Evolutionary conservation across 1,140 invertebrate genomes (phyloP), one percentile per base, ranked within the genome.

Genomic region (Hyphantria cunea): DNA sequence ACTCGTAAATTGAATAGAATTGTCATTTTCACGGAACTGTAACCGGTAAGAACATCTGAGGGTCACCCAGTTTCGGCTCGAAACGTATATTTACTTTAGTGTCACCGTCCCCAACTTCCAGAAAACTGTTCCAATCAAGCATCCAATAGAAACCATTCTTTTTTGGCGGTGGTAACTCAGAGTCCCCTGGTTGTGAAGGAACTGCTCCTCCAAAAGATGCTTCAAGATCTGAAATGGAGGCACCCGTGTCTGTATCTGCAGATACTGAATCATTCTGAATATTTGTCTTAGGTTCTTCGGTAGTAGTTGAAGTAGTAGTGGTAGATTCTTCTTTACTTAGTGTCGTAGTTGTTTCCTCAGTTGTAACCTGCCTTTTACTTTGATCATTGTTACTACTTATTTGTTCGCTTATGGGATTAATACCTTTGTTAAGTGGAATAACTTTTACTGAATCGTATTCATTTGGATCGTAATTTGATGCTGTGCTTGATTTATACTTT

Each of bases 121-220:
- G 87, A 72, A 97, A 97, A 10, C 94, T 93, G 74, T 97, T 96
- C 95, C 95, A 96, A 75, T 97, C 96, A 0, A 96, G 89, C 52
- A 96, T 92, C 84, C 96, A 96, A 76, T 96, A 97, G 45, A 97
- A 93, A 2, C 96, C 96, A 56, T 94, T 96, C 76, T 93, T 94
- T 61, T 92, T 92, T 52, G 92, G 93, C 0, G 93, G 92, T 10
- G 95, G 94, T 31, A 93, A 67, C 8, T 87, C 90, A 11, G 93
- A 93, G 73, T 93, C 93, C 0, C 92, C 92, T 17, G 92, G 92
- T 25, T 87, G 75, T 8, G 82, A 82, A 0, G 92, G 91, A 62
- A 91, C 91, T 8, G 84, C 82, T 10, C 94, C 94, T 33, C 95
- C 95, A 75, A 97, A 96, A 0, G 95, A 96, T 66, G 94, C 94